Conservation (phyloP, 1,140 invertebrate species). For the Zophobas atratus region DNA sequence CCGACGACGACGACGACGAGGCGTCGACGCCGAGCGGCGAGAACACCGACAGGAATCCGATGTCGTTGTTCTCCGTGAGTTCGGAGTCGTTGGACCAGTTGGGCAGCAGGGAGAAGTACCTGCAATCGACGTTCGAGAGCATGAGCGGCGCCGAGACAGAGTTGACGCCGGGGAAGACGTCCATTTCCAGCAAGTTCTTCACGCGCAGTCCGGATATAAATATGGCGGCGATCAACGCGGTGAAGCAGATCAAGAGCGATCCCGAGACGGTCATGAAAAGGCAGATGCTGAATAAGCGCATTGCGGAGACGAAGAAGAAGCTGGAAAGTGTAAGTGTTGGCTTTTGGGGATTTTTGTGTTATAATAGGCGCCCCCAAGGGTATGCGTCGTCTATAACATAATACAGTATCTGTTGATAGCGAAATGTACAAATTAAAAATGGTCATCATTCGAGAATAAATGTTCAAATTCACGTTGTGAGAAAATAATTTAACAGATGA, state of each 20-base stretch:
- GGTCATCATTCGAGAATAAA: too few relatives aligned
- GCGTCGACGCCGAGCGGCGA: conserved; percentile 83
- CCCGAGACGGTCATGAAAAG: conserved; percentile 80
- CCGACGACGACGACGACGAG: conserved; percentile 84
- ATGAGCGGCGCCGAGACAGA: conserved; percentile 77
- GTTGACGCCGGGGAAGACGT: conserved; percentile 63
- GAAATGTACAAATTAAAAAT: too few relatives aligned
- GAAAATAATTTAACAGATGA: too few relatives aligned
- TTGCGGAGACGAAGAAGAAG: conserved; percentile 90
- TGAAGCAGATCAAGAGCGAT: conserved; percentile 73
- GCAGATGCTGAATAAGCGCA: conserved; percentile 87
- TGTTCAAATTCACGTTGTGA: too few relatives aligned
- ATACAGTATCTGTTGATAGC: too few relatives aligned
- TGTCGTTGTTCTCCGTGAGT: conserved; percentile 78
- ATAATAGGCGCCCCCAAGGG: too few relatives aligned
- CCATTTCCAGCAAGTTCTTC: conserved; percentile 64
- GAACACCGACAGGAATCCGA: conserved; percentile 76
- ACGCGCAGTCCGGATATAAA: conserved; percentile 68
- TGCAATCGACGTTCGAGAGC: conserved; percentile 86
- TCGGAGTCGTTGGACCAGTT: conserved; percentile 82
- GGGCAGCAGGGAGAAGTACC: conserved; percentile 80
- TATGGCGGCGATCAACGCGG: conserved; percentile 72
- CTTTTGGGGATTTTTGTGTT: not conserved
- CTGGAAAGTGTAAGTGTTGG: conserved; percentile 86
- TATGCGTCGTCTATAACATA: too few relatives aligned